Conservation (phyloP, 2,888 invertebrate genomes). For the Cheilosia urbana region DNA sequence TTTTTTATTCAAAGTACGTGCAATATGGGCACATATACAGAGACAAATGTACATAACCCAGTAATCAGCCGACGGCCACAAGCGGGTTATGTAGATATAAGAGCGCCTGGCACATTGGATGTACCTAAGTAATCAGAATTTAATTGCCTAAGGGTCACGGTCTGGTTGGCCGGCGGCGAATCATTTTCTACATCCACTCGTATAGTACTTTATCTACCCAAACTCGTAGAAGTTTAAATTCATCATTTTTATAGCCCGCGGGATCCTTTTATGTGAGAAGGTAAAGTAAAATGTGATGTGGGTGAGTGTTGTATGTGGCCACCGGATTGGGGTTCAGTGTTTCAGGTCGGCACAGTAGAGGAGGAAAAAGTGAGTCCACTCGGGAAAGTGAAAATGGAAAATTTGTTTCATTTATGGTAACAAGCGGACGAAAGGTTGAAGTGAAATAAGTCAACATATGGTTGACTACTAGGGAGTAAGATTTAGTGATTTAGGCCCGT, state of each 20-base stretch:
- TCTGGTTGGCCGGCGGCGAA: conserved; percentile 66
- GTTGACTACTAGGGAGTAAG: no score
- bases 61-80: conserved; percentile 61
- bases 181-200: conserved; percentile 65
- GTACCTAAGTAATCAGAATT: conserved; percentile 76
- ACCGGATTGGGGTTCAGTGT: conserved; percentile 31
- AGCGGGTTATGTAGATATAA: conserved; percentile 58
- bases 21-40: conserved; percentile 57
- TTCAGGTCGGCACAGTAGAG: conserved; percentile 35
- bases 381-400: background rate
- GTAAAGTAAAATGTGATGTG: conserved; percentile 62
- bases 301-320: conserved; percentile 37
- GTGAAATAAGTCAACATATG: background rate
- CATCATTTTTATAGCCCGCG: conserved; percentile 64
- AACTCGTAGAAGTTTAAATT: conserved; percentile 72
- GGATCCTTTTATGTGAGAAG: conserved; percentile 53
- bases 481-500: no score
- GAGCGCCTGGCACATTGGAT: conserved; percentile 57
- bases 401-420: background rate
- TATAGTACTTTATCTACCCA: conserved; percentile 52
- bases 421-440: background rate
- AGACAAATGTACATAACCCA: conserved; percentile 32
- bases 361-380: conserved; percentile 11
- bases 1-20: conserved; percentile 56
- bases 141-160: conserved; percentile 73